Conservation (phyloP, 2,888 invertebrate genomes). For the Hirudinaria manillensis region DNA sequence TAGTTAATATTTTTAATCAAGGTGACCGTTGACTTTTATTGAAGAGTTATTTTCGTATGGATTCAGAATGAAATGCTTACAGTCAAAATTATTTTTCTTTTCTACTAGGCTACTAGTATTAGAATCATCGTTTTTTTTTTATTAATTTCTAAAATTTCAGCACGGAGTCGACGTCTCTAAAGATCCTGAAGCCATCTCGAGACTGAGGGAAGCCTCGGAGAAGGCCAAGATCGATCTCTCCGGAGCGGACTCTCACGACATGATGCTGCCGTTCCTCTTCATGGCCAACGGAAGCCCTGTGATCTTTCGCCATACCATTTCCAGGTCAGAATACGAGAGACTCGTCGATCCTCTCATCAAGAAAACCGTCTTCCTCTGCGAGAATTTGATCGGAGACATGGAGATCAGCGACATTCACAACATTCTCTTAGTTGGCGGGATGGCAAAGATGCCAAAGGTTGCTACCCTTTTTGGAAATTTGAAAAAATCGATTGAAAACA, state of each 20-base stretch:
- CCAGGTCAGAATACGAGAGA: slow-evolving; percentile 69
- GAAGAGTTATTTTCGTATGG: too few relatives aligned
- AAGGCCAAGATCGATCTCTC: slow-evolving; percentile 97
- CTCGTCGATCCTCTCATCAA: slow-evolving; percentile 67
- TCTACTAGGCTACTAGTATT: too few relatives aligned
- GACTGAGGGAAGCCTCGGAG: slow-evolving; percentile 93
- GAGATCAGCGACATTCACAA: slow-evolving; percentile 92
- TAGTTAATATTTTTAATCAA: not conserved
- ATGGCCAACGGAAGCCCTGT: slow-evolving; percentile 85
- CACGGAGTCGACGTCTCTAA: slow-evolving; percentile 83
- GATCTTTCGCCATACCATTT: slow-evolving; percentile 60
- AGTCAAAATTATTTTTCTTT: too few relatives aligned
- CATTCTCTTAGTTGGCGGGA: slow-evolving; percentile 92
- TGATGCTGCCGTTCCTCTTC: slow-evolving; percentile 93
- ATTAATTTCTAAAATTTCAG: slow-evolving; percentile 27
- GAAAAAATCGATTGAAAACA: too few relatives aligned
- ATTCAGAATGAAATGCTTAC: too few relatives aligned
- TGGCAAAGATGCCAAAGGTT: slow-evolving; percentile 92
- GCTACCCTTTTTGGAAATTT: too few relatives aligned
- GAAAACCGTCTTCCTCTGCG: slow-evolving; percentile 70
- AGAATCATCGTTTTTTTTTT: too few relatives aligned
- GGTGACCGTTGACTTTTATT: too few relatives aligned
- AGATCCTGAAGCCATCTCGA: slow-evolving; percentile 95
- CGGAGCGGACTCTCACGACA: slow-evolving; percentile 81
- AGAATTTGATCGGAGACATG: slow-evolving; percentile 85